A percentile compares a stretch with the other conserved stretches of the same genome.
These are phyloP conservation scores for Boloria selene DNA, from an alignment of 2,888 invertebrate species.

Conservation along the genomic window DNA sequence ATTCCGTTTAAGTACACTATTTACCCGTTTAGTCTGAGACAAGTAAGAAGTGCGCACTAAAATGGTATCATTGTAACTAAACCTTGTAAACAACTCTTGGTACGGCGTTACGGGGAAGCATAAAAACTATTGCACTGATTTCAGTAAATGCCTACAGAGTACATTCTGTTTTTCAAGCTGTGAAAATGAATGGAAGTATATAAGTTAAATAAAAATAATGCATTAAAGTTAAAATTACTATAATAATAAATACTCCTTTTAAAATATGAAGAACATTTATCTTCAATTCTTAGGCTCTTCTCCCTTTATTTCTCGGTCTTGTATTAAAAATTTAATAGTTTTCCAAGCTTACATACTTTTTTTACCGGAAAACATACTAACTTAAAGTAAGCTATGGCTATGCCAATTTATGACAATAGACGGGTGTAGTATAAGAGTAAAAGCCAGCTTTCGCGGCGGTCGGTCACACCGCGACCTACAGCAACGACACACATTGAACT, in stretches of 20 bases:
- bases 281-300: too few species aligned
- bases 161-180: too few species aligned
- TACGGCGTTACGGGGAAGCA: conserved; percentile 33
- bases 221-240: too few species aligned
- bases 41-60: conserved; percentile 61
- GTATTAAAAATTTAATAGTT: too few species aligned
- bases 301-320: too few species aligned
- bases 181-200: too few species aligned
- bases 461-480: conserved; percentile 70
- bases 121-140: conserved; percentile 38
- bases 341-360: background rate
- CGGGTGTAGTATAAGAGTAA: conserved; percentile 60
- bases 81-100: conserved; percentile 47
- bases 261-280: too few species aligned
- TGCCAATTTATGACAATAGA: conserved; percentile 50
- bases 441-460: conserved; percentile 69
- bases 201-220: too few species aligned
- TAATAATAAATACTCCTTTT: too few species aligned
- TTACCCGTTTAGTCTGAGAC: conserved; percentile 68
- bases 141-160: conserved; percentile 30
- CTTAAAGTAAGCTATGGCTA: conserved; percentile 31
- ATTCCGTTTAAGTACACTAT: conserved; percentile 70
- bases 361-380: background rate
- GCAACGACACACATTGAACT: conserved; percentile 68
- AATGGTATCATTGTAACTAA: conserved; percentile 45